These are phyloP conservation scores for Ypsolopha sequella DNA, from an alignment of 2,888 invertebrate species.

Conservation along the genomic window DNA sequence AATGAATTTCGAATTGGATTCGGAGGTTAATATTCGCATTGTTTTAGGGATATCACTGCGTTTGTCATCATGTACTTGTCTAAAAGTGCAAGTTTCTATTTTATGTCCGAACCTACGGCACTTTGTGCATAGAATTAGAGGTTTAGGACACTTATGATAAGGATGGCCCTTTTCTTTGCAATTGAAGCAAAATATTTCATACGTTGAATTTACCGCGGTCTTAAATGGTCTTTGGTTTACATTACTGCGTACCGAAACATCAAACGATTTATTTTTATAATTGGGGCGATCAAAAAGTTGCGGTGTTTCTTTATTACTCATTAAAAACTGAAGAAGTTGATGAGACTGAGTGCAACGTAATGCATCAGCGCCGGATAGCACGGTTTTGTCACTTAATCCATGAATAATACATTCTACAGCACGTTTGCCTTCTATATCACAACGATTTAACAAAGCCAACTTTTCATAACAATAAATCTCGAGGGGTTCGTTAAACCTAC, in stretches of 20 bases:
- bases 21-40: too few relatives aligned
- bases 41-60: too few relatives aligned
- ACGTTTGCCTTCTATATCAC: slow-evolving; percentile 9
- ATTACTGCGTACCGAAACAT: background rate
- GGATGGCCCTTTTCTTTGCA: slow-evolving; percentile 10
- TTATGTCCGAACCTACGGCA: slow-evolving; percentile 2
- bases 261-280: too few relatives aligned
- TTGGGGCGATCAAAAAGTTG: too few relatives aligned
- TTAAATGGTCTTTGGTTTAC: background rate
- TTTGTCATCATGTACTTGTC: too few relatives aligned
- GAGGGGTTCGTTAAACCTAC: slow-evolving; percentile 7
- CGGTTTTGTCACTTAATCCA: slow-evolving; percentile 9
- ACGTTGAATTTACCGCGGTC: background rate
- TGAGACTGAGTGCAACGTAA: slow-evolving; percentile 6
- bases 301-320: slow-evolving; percentile 6
- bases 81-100: background rate
- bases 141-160: slow-evolving; percentile 1
- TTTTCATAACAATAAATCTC: slow-evolving; percentile 11
- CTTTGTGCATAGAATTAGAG: slow-evolving; percentile 1
- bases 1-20: too few relatives aligned
- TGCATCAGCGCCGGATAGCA: slow-evolving; percentile 9
- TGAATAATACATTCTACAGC: slow-evolving; percentile 12
- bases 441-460: slow-evolving; percentile 8
- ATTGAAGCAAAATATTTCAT: slow-evolving; percentile 5
- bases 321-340: slow-evolving; percentile 6